Base-by-base conservation (phyloP, 2,797 vertebrate species). In the Muscicapa comitata region DNA sequence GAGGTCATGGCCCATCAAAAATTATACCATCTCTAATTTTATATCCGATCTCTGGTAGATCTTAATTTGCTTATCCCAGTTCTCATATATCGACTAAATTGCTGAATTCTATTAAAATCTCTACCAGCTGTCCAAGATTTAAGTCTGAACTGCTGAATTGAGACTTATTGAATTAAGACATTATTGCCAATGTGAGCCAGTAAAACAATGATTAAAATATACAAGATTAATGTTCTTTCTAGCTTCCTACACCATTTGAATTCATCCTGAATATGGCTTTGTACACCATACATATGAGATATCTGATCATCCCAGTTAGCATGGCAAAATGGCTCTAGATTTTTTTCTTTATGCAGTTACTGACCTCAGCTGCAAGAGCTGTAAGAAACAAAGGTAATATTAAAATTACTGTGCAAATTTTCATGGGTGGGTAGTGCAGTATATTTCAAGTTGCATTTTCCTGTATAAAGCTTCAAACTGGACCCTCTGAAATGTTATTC, bases 71-170 rank as follows among this genome's bases (percentile, higher is more conserved):
- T 96, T 97, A 95, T 90, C 78, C 93, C 45, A 21, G 67, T 93
- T 95, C 84, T 94, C 87, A 91, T 92, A 51, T 89, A 91, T 90
- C 0, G 81, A 88, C 78, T 86, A 91, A 95, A 94, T 93, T 89
- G 84, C 72, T 92, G 94, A 91, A 95, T 96, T 96, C 89, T 92
- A 96, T 97, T 97, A 93, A 93, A 95, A 92, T 91, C 73, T 88
- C 88, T 58, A 92, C 81, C 94, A 88, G 72, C 78, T 95, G 81
- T 82, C 84, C 82, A 91, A 94, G 94, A 96, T 96, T 93, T 95
- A 96, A 95, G 91, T 82, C 81, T 80, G 68, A 89, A 55, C 35
- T 83, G 83, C 87, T 95, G 89, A 94, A 92, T 92, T 86, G 81
- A 92, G 72, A 86, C 81, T 87, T 91, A 96, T 42, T 92, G 89